phyloP scores from a whole-genome alignment of 2,888 invertebrate genomes.

The Trissolcus japonicus region DNA sequence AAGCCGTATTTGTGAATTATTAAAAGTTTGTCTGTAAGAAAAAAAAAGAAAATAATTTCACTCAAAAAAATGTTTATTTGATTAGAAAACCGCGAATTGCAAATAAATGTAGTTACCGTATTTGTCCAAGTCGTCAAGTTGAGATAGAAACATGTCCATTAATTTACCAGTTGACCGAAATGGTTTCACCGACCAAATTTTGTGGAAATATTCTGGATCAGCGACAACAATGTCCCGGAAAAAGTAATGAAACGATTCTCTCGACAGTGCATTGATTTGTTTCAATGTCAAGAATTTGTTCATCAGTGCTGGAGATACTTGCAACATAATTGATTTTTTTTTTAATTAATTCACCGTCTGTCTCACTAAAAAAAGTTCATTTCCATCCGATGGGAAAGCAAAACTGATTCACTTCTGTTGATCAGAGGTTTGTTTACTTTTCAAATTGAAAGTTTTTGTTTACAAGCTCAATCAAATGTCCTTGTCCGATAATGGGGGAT shows the following conservation, averaged over 20 bases:
- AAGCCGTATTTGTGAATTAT: constrained; percentile 1
- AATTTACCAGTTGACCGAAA: background rate
- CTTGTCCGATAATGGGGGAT: no score
- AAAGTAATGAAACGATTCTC: constrained; percentile 20
- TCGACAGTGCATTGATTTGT: constrained; percentile 9
- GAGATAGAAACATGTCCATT: background rate
- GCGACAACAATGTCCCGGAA: constrained; percentile 4
- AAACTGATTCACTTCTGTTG: no score
- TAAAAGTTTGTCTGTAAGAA: background rate
- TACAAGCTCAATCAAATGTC: no score
- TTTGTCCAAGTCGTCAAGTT: constrained; percentile 5
- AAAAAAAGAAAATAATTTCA: background rate
- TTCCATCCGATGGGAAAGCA: no score
- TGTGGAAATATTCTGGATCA: constrained; percentile 1
- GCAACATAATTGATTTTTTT: background rate
- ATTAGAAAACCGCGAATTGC: background rate
- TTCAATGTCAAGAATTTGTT: background rate
- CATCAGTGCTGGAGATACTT: background rate
- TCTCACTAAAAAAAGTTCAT: no score
- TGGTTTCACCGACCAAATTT: constrained; percentile 4
- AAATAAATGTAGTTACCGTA: constrained; percentile 14
- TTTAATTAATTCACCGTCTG: no score
- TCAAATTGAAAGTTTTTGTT: no score
- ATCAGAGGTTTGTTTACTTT: no score
- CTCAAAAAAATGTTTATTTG: background rate